phyloP scores from a whole-genome alignment of 2,888 invertebrate species.

The Drymonia ruficornis region DNA sequence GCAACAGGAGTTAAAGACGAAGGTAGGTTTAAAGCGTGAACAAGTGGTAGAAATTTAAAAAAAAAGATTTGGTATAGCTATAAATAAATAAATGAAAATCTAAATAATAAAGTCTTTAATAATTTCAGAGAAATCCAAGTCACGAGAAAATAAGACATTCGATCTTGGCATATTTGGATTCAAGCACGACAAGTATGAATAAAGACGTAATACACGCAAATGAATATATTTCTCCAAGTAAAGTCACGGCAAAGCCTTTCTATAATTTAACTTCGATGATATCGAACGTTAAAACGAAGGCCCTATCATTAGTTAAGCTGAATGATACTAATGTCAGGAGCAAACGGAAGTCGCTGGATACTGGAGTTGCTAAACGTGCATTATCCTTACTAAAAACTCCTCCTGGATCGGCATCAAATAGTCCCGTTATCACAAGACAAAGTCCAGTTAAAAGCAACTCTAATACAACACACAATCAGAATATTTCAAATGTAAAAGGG shows the following conservation, averaged over 20 bases:
- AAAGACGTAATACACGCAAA: slow-evolving; percentile 42
- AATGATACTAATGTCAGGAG: slow-evolving; percentile 54
- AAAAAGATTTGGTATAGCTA: neutral
- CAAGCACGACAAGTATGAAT: slow-evolving; percentile 53
- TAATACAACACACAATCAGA: slow-evolving; percentile 14
- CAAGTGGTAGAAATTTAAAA: neutral
- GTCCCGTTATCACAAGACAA: slow-evolving; percentile 42
- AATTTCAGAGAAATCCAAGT: slow-evolving; percentile 76
- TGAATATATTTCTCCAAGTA: slow-evolving; percentile 62
- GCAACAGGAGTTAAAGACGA: slow-evolving; percentile 82
- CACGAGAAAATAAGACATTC: slow-evolving; percentile 76
- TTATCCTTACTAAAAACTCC: slow-evolving; percentile 64
- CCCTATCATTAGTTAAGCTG: slow-evolving; percentile 77
- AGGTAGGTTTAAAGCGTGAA: slow-evolving; percentile 64
- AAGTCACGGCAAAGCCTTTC: slow-evolving; percentile 50
- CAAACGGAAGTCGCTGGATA: slow-evolving; percentile 47
- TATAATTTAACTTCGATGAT: slow-evolving; percentile 73
- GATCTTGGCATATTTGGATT: slow-evolving; percentile 73
- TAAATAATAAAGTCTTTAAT: slow-evolving; percentile 1
- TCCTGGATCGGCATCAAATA: slow-evolving; percentile 57
- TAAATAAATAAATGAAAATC: neutral
- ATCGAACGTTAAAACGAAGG: slow-evolving; percentile 82
- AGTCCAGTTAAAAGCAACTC: slow-evolving; percentile 29
- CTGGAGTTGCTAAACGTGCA: slow-evolving; percentile 61
- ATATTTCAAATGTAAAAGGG: slow-evolving; percentile 8